A percentile compares a stretch with the other conserved stretches of the same genome.
These are phyloP conservation scores for Orthosia incerta DNA, from an alignment of 2,888 invertebrate species.

Conservation along the genomic window DNA sequence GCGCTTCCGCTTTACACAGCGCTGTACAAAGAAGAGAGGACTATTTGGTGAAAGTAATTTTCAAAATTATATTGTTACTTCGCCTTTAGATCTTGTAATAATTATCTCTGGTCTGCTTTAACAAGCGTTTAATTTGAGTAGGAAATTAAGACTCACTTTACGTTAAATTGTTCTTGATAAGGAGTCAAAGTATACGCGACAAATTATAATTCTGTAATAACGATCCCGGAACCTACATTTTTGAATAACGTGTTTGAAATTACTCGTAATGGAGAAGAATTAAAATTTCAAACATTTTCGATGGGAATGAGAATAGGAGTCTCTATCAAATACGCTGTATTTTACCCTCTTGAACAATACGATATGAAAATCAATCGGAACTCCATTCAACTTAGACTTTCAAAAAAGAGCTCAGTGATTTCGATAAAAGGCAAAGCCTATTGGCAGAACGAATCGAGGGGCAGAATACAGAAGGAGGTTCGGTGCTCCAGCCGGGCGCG, in stretches of 20 bases:
- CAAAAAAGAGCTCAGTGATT: constrained; percentile 77
- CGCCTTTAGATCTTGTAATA: constrained; percentile 86
- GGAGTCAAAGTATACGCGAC: constrained; percentile 72
- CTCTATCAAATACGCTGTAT: constrained; percentile 18
- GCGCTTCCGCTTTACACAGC: constrained; percentile 83
- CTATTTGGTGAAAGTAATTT: constrained; percentile 86
- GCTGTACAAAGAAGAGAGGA: constrained; percentile 81
- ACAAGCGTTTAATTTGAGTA: constrained; percentile 85
- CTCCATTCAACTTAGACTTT: constrained; percentile 68
- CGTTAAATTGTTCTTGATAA: constrained; percentile 78
- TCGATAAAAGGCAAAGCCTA: constrained; percentile 87
- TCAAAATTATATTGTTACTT: constrained; percentile 87
- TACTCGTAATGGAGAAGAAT: constrained; percentile 23
- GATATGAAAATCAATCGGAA: constrained; percentile 65
- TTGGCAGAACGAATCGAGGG: constrained; percentile 82
- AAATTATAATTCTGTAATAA: constrained; percentile 70
- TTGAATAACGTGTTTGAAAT: constrained; percentile 48
- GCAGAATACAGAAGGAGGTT: constrained; percentile 83
- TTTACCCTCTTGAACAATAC: constrained; percentile 48
- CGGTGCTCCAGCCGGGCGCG: constrained; percentile 64
- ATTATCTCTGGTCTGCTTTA: constrained; percentile 87
- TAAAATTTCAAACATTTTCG: constrained; percentile 23
- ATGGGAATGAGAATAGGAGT: not conserved
- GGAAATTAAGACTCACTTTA: constrained; percentile 81
- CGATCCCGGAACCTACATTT: constrained; percentile 54